phyloP scores from a whole-genome alignment of 2,888 invertebrate species.

The Megaustenia siamemsis region DNA sequence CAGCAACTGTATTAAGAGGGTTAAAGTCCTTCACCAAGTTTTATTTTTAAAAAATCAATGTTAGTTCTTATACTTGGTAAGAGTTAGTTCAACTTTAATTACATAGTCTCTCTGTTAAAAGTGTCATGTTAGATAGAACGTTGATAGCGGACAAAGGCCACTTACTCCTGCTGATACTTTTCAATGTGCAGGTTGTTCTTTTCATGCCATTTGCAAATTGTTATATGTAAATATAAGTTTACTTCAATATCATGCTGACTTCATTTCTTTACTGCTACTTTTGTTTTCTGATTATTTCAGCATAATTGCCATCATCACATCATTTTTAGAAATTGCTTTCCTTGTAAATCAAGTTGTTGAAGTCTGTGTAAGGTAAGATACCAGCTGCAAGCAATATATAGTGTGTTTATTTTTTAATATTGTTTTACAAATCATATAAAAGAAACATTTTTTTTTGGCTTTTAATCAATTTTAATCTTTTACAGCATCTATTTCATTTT shows the following conservation, averaged over 20 bases:
- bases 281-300: conserved; percentile 65
- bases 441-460: too few relatives aligned
- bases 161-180: not conserved
- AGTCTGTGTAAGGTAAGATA: conserved; percentile 67
- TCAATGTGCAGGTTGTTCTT: not conserved
- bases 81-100: too few relatives aligned
- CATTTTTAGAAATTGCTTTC: conserved; percentile 71
- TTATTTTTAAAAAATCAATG: too few relatives aligned
- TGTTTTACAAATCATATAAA: too few relatives aligned
- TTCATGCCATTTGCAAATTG: not conserved
- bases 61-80: too few relatives aligned
- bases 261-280: not conserved
- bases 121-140: not conserved
- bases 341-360: conserved; percentile 67
- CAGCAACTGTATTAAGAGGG: too few relatives aligned
- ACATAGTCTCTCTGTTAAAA: not conserved
- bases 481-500: too few relatives aligned
- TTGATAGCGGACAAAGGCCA: not conserved
- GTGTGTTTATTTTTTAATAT: too few relatives aligned
- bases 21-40: too few relatives aligned
- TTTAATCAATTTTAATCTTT: too few relatives aligned
- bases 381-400: too few relatives aligned
- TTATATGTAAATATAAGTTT: not conserved
- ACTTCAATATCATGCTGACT: not conserved
- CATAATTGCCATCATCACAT: conserved; percentile 63